These are phyloP conservation scores for Sebastes baramenuke DNA, from an alignment of 2,797 vertebrate species.

Conservation along the genomic window DNA sequence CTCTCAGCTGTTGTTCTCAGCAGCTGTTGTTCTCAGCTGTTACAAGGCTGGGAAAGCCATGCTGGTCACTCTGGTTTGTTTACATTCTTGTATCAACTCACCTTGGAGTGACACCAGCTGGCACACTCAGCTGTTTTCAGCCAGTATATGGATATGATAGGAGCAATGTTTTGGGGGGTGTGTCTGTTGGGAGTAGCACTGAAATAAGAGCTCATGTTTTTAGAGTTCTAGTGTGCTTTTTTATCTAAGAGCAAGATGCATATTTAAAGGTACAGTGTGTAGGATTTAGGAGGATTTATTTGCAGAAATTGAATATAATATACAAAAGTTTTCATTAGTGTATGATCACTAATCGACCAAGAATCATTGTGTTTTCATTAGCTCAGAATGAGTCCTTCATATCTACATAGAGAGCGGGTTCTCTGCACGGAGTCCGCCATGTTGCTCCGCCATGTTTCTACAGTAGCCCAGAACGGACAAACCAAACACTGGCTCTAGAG, in stretches of 20 bases:
- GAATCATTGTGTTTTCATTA: no score
- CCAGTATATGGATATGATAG: not conserved
- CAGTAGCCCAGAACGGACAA: no score
- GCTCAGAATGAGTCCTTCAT: no score
- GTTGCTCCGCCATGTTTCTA: no score
- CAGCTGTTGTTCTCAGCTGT: not conserved
- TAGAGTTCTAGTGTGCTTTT: not conserved
- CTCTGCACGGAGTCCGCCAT: rapidly evolving
- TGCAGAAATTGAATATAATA: no score
- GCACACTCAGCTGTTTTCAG: slow-evolving; percentile 17
- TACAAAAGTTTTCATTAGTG: rapidly evolving
- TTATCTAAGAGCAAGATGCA: not conserved
- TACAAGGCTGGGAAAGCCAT: not conserved
- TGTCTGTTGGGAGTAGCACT: not conserved
- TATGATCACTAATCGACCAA: no score
- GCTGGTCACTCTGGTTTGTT: slow-evolving; percentile 45
- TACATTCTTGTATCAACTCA: slow-evolving; percentile 50
- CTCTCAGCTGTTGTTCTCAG: not conserved
- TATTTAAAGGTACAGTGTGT: no score
- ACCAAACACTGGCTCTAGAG: no score
- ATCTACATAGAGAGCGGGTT: no score
- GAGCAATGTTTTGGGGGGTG: not conserved
- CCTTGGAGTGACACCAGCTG: slow-evolving; percentile 30
- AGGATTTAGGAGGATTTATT: no score
- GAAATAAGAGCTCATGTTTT: not conserved